Base-by-base conservation (phyloP, 2,797 vertebrate species). In the Botia almorhae region DNA sequence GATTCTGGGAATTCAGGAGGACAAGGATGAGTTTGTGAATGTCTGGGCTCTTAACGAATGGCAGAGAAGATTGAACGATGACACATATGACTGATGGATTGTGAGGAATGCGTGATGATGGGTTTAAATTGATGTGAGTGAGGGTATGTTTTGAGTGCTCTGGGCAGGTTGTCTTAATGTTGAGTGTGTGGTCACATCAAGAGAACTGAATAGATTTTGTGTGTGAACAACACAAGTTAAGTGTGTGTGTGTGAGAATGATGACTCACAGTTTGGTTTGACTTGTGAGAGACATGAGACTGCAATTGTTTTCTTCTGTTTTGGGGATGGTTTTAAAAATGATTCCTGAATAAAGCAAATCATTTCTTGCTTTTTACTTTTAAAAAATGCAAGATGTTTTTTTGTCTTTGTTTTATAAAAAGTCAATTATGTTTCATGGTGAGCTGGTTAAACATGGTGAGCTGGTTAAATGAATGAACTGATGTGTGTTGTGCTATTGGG, bases 181-280 rank as follows among this genome's bases (percentile, higher is more conserved):
- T 46, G 33, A 74, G 26, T 64, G 81, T 21, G 64, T 77, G 81
- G 74, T 43, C 73, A 69, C 82, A 76, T 69, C 16, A 76, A 61
- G n/a, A 1, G 51, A 56, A 75, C 76, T 55, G 56, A 84, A 78
- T 63, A 60, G 78, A 73, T 26, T 33, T 69, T 29, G 75, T 81
- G 78, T 81, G 81, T 83, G 78, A 75, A 78, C 80, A 81, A 19
- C 16, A 33, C 53, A 80, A 83, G 85, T 83, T 65, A 68, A 68
- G 36, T 76, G 56, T 60, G 33, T 3, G 33, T 33, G 51, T 72
- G 51, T 46, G 33, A 85, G 65, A 74, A 74, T 74, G 82, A 83
- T 55, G 77, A 82, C 77, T 85, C 65, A 84, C 58, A 10, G 76
- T 69, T 51, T 61, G 76, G 51, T 72, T 74, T 26, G 23, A 26